Evolutionary conservation across 2,888 invertebrate genomes (phyloP).

Genomic region (Synanthedon formicaeformis): DNA sequence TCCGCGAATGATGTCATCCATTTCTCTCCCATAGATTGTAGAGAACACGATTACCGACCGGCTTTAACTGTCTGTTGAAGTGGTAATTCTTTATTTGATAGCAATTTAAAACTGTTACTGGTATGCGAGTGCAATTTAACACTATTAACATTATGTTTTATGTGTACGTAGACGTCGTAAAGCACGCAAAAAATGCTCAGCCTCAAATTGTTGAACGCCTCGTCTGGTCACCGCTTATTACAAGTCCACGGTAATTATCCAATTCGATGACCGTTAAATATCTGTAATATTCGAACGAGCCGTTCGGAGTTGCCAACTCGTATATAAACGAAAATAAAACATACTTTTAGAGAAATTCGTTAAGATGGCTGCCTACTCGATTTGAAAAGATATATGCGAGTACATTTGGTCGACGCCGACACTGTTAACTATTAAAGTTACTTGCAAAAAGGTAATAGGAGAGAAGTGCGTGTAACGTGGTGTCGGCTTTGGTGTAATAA

Average conservation of each 20-base stretch:
- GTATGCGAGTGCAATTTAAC: slow-evolving; percentile 17
- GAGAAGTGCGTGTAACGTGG: slow-evolving; percentile 17
- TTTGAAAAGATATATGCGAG: not conserved
- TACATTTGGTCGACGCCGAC: slow-evolving; percentile 8
- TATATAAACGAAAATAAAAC: slow-evolving; percentile 41
- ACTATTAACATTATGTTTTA: slow-evolving; percentile 24
- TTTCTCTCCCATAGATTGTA: not conserved
- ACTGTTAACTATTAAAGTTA: slow-evolving; percentile 21
- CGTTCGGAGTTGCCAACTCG: slow-evolving; percentile 19
- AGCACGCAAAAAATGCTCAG: slow-evolving; percentile 27
- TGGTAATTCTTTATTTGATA: slow-evolving; percentile 23
- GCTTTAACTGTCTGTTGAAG: not conserved
- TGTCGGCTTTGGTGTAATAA: slow-evolving; percentile 10
- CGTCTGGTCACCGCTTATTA: slow-evolving; percentile 27
- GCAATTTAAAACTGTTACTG: slow-evolving; percentile 24
- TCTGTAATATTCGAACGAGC: slow-evolving; percentile 47
- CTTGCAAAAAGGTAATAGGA: slow-evolving; percentile 18
- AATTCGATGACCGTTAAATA: slow-evolving; percentile 47
- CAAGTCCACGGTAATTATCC: slow-evolving; percentile 44
- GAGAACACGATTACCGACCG: no score
- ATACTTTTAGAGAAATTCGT: slow-evolving; percentile 33
- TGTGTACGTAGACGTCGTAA: slow-evolving; percentile 30
- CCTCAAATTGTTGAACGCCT: slow-evolving; percentile 35
- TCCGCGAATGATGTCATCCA: not conserved
- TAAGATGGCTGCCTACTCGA: slow-evolving; percentile 13